These are phyloP conservation scores for Cardinalis cardinalis DNA, from an alignment of 2,113 vertebrate genomes.

Conservation along the genomic window DNA sequence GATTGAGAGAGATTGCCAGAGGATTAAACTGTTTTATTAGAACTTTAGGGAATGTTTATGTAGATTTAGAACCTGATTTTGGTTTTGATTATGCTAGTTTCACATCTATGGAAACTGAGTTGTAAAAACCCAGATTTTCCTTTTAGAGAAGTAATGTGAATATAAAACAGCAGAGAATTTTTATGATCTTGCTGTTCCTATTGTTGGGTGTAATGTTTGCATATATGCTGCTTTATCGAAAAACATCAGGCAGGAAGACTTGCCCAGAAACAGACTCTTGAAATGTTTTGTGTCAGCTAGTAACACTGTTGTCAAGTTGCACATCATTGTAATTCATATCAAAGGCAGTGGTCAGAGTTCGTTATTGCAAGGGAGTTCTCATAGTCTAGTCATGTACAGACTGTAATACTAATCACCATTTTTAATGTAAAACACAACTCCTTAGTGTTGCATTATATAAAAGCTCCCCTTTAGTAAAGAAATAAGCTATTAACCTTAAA, in stretches of 20 bases:
- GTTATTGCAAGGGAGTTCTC: not conserved
- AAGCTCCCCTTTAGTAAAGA: not conserved
- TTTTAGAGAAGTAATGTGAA: not conserved
- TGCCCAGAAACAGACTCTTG: not conserved
- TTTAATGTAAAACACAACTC: not conserved
- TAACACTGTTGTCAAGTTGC: not conserved
- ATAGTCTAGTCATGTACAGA: not conserved
- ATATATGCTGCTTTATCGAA: not conserved
- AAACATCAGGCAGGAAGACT: not conserved
- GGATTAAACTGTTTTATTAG: not conserved
- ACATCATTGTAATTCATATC: not conserved
- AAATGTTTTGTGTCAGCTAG: not conserved
- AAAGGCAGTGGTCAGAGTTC: conserved; percentile 25
- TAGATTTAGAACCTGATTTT: not conserved
- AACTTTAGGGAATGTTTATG: not conserved
- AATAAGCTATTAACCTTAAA: conserved; percentile 32
- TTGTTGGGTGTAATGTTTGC: not conserved
- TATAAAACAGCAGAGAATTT: not conserved
- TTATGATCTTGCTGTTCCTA: not conserved
- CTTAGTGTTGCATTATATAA: not conserved
- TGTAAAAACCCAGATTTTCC: not conserved
- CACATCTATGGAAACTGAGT: not conserved
- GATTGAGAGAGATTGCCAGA: not conserved
- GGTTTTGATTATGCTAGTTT: not conserved
- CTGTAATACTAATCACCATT: not conserved